Evolutionary conservation across 2,797 vertebrate species (phyloP).

Genomic region (Tinamus major): DNA sequence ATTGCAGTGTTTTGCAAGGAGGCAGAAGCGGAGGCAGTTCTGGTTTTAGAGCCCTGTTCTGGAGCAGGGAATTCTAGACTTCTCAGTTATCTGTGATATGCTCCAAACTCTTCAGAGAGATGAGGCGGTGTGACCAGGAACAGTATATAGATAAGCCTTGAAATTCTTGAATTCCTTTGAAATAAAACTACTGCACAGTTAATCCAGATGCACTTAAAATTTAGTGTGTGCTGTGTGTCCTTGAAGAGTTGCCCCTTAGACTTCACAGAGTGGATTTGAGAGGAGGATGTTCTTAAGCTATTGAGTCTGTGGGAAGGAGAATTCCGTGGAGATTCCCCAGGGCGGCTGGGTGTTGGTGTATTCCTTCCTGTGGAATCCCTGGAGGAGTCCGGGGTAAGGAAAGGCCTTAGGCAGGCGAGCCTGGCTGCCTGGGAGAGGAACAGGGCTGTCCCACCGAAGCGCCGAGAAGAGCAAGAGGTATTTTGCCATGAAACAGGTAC

Average conservation of each 20-base stretch:
- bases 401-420: neutral
- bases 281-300: neutral
- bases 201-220: neutral
- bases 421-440: neutral
- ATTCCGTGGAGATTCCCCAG: neutral
- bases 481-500: neutral
- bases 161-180: neutral
- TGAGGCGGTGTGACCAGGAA: rapidly evolving
- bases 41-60: neutral
- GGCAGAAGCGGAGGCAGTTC: neutral
- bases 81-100: rapidly evolving
- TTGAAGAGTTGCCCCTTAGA: neutral
- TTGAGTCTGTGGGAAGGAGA: neutral
- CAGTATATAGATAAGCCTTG: neutral
- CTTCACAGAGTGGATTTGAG: neutral
- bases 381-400: neutral
- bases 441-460: neutral
- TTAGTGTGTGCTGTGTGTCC: neutral
- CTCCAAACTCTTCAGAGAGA: neutral
- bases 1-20: rapidly evolving
- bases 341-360: neutral
- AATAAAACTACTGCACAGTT: neutral
- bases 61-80: neutral
- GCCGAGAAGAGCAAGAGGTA: neutral
- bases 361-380: neutral